These are phyloP conservation scores for Hartigia nigra DNA, from an alignment of 2,888 invertebrate species.

Conservation along the genomic window DNA sequence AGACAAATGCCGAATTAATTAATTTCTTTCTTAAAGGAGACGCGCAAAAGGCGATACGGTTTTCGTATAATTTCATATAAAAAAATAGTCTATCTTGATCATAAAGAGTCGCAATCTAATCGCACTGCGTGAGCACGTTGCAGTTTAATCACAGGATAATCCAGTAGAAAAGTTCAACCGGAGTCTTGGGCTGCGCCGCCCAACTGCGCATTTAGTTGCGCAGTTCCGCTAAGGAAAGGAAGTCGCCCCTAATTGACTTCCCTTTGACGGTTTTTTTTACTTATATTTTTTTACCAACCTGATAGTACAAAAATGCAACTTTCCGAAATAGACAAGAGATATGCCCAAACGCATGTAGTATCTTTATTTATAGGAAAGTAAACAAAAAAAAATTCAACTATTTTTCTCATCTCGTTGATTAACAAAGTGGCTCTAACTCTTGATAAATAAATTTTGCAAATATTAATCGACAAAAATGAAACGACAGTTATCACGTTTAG, in stretches of 20 bases:
- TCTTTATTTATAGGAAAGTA: background rate
- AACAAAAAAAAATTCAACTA: background rate
- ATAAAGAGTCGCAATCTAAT: slow-evolving; percentile 9
- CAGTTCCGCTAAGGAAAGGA: background rate
- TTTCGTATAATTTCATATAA: slow-evolving; percentile 2
- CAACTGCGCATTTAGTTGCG: background rate
- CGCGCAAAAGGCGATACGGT: background rate
- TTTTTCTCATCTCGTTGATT: background rate
- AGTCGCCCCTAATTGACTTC: background rate
- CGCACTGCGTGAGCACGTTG: slow-evolving; percentile 8
- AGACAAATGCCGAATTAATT: background rate
- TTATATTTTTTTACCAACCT: slow-evolving; percentile 12
- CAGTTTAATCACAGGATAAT: slow-evolving; percentile 17
- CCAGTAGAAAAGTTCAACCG: background rate
- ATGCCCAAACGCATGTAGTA: background rate
- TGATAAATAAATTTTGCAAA: background rate
- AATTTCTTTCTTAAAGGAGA: background rate
- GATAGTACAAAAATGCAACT: background rate
- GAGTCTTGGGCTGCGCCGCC: background rate
- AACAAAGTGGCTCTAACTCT: background rate
- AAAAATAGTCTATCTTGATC: slow-evolving; percentile 6
- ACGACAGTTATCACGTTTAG: background rate
- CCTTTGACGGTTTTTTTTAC: slow-evolving; percentile 11
- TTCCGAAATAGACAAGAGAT: background rate
- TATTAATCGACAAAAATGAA: background rate